Conservation (phyloP, 2,113 vertebrate species). For the human (Homo sapiens) region DNA sequence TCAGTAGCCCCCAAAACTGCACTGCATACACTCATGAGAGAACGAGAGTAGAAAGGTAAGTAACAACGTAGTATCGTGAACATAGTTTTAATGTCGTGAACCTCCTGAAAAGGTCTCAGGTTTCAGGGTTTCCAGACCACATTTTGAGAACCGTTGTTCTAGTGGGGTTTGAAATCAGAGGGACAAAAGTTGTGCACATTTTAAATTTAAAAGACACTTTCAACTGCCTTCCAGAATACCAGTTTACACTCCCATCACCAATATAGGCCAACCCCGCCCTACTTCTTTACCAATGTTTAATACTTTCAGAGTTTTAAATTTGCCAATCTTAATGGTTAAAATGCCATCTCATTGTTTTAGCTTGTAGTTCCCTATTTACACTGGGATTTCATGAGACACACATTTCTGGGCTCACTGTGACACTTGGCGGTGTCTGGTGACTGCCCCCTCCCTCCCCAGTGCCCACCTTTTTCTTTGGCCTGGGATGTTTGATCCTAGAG, state of each 20-base stretch:
- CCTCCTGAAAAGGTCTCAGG: not conserved
- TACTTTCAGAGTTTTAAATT: not conserved
- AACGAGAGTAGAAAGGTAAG: not conserved
- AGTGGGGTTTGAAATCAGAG: not conserved
- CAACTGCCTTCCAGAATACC: not conserved
- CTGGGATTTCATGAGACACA: not conserved
- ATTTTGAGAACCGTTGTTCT: not conserved
- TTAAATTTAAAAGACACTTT: not conserved
- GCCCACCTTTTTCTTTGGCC: not conserved
- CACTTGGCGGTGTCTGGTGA: not conserved
- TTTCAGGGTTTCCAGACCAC: too few relatives aligned
- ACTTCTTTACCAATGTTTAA: not conserved
- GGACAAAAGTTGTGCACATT: not conserved
- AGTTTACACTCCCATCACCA: not conserved
- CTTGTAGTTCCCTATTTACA: not conserved
- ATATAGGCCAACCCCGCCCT: not conserved
- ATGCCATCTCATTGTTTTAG: not conserved
- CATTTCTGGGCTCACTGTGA: not conserved
- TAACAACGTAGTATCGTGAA: not conserved
- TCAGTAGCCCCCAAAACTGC: not conserved
- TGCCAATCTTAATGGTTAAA: not conserved
- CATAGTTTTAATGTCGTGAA: fast-evolving
- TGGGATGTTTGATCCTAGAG: not conserved
- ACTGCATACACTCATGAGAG: not conserved
- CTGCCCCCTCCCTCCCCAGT: not conserved